A percentile compares a stretch with the other conserved stretches of the same genome.
Conservation (phyloP, 1,140 invertebrate species). For the Pinna nobilis region DNA sequence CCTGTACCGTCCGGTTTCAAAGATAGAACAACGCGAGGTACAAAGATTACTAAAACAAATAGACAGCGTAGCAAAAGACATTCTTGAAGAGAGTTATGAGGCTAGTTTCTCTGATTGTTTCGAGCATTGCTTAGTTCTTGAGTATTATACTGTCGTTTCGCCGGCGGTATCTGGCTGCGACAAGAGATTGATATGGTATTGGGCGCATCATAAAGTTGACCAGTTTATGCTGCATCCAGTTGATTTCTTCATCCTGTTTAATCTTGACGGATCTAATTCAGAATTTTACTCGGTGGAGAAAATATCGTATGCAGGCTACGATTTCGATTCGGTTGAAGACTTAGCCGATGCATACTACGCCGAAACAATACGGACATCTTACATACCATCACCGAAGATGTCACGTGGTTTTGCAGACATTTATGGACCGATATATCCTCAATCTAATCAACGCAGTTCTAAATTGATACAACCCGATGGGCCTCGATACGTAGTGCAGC, state of each 20-base stretch:
- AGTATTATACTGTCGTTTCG: conserved; percentile 36
- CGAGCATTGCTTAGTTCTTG: conserved; percentile 42
- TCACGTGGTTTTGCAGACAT: conserved; percentile 1
- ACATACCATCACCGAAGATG: conserved; percentile 21
- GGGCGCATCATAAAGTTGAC: conserved; percentile 41
- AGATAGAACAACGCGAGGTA: conserved; percentile 18
- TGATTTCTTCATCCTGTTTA: conserved; percentile 53
- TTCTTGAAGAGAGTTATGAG: conserved; percentile 45
- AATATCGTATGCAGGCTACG: conserved; percentile 51
- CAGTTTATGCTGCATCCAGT: conserved; percentile 50
- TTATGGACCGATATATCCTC: conserved; percentile 20
- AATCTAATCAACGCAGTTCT: conserved; percentile 34
- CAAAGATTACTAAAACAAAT: conserved; percentile 29
- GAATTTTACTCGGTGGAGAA: conserved; percentile 43
- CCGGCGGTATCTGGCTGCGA: conserved; percentile 34
- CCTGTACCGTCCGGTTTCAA: conserved; percentile 33
- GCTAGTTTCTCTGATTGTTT: conserved; percentile 43
- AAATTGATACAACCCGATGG: conserved; percentile 47
- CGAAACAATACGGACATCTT: conserved; percentile 13
- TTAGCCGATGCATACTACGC: conserved; percentile 33
- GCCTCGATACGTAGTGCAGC: conserved; percentile 48
- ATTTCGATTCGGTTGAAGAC: conserved; percentile 43
- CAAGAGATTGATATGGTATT: conserved; percentile 55
- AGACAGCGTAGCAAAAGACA: conserved; percentile 35
- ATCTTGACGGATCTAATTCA: conserved; percentile 37